These are phyloP conservation scores for Malurus melanocephalus DNA, from an alignment of 2,113 vertebrate genomes.

Conservation along the genomic window DNA sequence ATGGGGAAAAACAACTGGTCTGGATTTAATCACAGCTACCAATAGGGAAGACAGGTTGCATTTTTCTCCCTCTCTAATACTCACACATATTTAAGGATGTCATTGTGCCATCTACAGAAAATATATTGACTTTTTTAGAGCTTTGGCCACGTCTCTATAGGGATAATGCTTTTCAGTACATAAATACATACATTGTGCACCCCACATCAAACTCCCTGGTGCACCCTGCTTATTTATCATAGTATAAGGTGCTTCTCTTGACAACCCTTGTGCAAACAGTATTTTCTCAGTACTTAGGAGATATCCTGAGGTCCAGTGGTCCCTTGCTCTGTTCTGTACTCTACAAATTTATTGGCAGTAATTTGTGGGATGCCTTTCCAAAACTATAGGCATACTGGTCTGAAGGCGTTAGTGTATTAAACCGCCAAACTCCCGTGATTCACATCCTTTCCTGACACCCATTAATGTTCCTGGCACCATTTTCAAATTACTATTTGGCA, in stretches of 20 bases:
- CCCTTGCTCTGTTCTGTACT: background rate
- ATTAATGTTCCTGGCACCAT: constrained; percentile 44
- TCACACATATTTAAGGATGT: background rate
- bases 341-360: background rate
- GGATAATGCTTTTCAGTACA: background rate
- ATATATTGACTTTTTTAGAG: background rate
- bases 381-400: background rate
- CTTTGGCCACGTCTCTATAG: background rate
- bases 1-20: background rate
- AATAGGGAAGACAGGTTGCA: background rate
- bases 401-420: background rate
- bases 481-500: constrained; percentile 32
- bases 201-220: background rate
- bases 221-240: background rate
- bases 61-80: background rate
- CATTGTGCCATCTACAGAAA: background rate
- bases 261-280: background rate
- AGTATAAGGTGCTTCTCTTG: background rate
- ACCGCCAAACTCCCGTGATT: background rate
- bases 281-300: background rate
- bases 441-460: constrained; percentile 33
- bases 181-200: background rate
- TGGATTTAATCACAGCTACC: background rate
- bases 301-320: background rate
- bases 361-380: background rate